These are phyloP conservation scores for Eupleurogrammus muticus DNA, from an alignment of 2,797 vertebrate species.

Conservation along the genomic window DNA sequence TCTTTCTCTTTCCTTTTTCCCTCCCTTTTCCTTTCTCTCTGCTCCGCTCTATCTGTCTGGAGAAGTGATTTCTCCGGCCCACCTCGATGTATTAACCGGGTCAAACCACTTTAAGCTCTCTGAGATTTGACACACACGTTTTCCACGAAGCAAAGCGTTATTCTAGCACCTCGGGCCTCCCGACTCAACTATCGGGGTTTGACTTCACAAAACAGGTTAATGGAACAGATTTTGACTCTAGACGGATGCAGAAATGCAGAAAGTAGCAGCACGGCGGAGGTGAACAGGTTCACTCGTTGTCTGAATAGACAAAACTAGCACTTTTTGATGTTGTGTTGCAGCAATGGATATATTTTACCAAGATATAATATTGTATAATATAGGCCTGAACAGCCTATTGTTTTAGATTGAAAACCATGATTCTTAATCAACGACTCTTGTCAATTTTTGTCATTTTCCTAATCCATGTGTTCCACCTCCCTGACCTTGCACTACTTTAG, in stretches of 20 bases:
- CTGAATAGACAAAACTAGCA: neutral
- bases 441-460: too few relatives aligned
- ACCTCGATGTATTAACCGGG: conserved; percentile 16
- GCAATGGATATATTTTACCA: neutral
- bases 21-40: neutral
- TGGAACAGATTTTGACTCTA: conserved; percentile 18
- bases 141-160: conserved; percentile 56
- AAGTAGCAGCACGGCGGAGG: conserved; percentile 8
- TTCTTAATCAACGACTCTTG: too few relatives aligned
- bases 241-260: neutral
- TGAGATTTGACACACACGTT: conserved; percentile 43
- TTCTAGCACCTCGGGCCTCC: conserved; percentile 34
- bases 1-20: conserved; percentile 5
- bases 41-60: conserved; percentile 34
- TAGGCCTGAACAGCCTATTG: too few relatives aligned
- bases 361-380: neutral
- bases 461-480: too few relatives aligned
- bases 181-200: conserved; percentile 29
- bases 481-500: too few relatives aligned
- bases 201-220: conserved; percentile 32
- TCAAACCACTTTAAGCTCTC: conserved; percentile 48
- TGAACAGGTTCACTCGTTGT: conserved; percentile 18
- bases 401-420: too few relatives aligned
- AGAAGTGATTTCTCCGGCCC: conserved; percentile 52
- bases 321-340: neutral